Evolutionary conservation across 1,140 invertebrate genomes (phyloP).

Genomic region (Tetramorium parvispinum): DNA sequence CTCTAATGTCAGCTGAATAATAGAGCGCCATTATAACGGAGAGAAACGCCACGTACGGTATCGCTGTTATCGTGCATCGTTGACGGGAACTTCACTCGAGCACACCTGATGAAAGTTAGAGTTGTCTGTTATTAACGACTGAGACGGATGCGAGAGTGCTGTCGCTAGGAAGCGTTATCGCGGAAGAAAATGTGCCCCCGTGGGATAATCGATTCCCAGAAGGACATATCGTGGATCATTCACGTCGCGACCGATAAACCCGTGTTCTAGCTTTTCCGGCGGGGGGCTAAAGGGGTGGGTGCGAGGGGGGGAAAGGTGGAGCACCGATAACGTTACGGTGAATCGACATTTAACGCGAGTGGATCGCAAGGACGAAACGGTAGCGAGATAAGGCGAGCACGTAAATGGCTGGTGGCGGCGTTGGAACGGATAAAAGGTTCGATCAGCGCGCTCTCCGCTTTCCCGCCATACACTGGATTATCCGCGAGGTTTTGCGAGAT

Average conservation of each 20-base stretch:
- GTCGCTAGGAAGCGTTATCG: constrained; percentile 28
- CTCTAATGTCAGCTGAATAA: constrained; percentile 21
- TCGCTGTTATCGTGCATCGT: constrained; percentile 18
- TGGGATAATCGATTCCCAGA: constrained; percentile 67
- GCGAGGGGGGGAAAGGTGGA: background rate
- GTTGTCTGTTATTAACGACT: constrained; percentile 53
- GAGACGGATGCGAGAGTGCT: constrained; percentile 44
- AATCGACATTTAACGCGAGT: constrained; percentile 72
- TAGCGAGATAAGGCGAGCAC: constrained; percentile 70
- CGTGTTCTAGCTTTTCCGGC: constrained; percentile 18
- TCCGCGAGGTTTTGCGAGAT: constrained; percentile 69
- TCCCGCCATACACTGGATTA: constrained; percentile 66
- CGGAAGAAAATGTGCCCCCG: constrained; percentile 49
- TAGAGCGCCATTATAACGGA: background rate
- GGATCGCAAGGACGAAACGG: constrained; percentile 64
- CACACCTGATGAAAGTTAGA: constrained; percentile 40
- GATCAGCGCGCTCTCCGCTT: constrained; percentile 62
- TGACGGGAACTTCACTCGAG: constrained; percentile 1
- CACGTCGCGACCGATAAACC: constrained; percentile 66
- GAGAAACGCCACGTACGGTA: background rate
- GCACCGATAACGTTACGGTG: constrained; percentile 61
- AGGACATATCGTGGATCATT: constrained; percentile 69
- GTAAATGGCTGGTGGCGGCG: constrained; percentile 64
- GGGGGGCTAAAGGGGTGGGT: background rate
- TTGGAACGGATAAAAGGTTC: constrained; percentile 74